Evolutionary conservation across 2,797 vertebrate genomes (phyloP).

Genomic region (Lindbergichthys nudifrons): DNA sequence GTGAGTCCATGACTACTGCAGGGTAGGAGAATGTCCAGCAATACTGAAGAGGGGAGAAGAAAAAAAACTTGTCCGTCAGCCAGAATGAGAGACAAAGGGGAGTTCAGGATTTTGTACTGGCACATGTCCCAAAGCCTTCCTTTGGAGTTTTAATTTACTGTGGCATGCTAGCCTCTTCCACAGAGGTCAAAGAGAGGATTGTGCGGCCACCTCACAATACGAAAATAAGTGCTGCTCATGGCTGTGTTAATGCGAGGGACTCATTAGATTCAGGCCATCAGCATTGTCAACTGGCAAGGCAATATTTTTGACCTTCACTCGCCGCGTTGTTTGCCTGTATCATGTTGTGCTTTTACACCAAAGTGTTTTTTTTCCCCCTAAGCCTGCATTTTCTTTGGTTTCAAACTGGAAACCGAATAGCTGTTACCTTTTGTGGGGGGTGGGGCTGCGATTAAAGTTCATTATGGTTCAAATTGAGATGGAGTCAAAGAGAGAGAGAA

Average conservation of each 20-base stretch:
- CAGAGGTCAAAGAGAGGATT: slow-evolving; percentile 71
- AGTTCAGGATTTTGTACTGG: slow-evolving; percentile 58
- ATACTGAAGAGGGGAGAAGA: slow-evolving; percentile 12
- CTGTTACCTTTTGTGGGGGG: slow-evolving; percentile 32
- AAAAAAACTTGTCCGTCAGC: slow-evolving; percentile 38
- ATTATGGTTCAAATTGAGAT: slow-evolving; percentile 55
- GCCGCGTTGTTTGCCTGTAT: slow-evolving; percentile 66
- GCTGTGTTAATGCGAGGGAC: slow-evolving; percentile 54
- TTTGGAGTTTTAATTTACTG: slow-evolving; percentile 73
- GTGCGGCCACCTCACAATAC: slow-evolving; percentile 49
- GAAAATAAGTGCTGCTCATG: slow-evolving; percentile 49
- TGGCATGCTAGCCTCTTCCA: slow-evolving; percentile 56
- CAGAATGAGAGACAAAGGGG: slow-evolving; percentile 50
- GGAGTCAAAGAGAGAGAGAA: slow-evolving; percentile 28
- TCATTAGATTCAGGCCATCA: slow-evolving; percentile 73
- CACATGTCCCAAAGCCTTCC: slow-evolving; percentile 54
- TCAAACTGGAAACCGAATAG: slow-evolving; percentile 58
- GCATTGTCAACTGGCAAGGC: slow-evolving; percentile 77
- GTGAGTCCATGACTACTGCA: slow-evolving; percentile 42
- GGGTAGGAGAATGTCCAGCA: slow-evolving; percentile 43
- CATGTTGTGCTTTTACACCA: slow-evolving; percentile 72
- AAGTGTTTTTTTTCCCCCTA: slow-evolving; percentile 49
- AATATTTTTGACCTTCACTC: slow-evolving; percentile 79
- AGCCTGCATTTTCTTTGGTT: slow-evolving; percentile 66
- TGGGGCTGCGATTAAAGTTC: slow-evolving; percentile 34